A percentile compares a stretch with the other conserved stretches of the same genome.
Evolutionary conservation across 1,140 invertebrate species (phyloP).

Genomic region (Fopius arisanus): DNA sequence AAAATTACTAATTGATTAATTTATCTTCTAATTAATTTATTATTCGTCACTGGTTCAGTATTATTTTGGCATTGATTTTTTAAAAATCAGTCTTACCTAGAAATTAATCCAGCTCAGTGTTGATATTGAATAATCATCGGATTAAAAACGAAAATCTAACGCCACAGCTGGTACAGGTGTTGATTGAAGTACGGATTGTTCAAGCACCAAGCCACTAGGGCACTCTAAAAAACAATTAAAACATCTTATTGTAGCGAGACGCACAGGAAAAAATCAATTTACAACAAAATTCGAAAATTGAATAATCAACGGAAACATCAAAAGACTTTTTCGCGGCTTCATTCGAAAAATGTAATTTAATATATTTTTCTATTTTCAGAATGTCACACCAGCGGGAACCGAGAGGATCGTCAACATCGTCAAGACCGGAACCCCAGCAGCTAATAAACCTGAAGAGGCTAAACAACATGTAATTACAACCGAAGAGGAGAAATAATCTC

Average conservation of each 20-base stretch:
- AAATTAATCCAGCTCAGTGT: constrained; percentile 21
- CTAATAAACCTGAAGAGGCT: constrained; percentile 45
- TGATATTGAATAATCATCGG: neutral
- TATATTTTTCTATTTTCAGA: constrained; percentile 42
- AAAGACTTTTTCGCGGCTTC: too few species aligned
- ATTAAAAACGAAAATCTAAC: constrained; percentile 1
- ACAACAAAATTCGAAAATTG: too few species aligned
- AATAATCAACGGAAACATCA: too few species aligned
- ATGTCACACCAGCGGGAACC: constrained; percentile 38
- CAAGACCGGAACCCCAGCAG: constrained; percentile 56
- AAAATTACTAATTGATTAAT: neutral
- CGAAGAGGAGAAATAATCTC: constrained; percentile 33
- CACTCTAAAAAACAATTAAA: constrained; percentile 53
- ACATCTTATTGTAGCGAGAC: neutral
- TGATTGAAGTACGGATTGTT: constrained; percentile 58
- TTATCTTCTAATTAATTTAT: neutral
- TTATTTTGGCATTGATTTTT: neutral
- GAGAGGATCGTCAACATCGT: constrained; percentile 61
- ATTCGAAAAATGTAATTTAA: neutral
- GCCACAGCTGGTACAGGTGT: constrained; percentile 40
- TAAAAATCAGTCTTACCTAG: constrained; percentile 43
- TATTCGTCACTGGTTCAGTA: too few species aligned
- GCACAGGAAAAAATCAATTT: too few species aligned
- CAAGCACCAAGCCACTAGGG: constrained; percentile 62
- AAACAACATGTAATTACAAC: constrained; percentile 42